phyloP scores from a whole-genome alignment of 2,888 invertebrate species.

The Matsumyia berberina region DNA sequence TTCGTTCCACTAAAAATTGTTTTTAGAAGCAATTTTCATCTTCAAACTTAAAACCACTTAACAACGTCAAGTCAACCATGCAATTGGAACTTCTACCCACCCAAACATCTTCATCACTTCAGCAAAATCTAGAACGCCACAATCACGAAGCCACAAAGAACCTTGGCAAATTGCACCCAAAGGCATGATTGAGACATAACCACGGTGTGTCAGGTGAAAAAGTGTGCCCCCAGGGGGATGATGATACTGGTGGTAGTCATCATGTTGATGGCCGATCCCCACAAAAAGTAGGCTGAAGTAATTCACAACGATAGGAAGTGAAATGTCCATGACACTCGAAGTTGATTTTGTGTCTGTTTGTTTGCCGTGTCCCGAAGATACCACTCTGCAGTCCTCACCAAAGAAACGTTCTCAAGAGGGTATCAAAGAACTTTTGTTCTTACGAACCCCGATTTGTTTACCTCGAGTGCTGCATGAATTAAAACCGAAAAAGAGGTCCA shows the following conservation, averaged over 20 bases:
- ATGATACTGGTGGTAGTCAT: slow-evolving; percentile 9
- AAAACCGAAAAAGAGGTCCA: neutral
- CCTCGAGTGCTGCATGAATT: slow-evolving; percentile 9
- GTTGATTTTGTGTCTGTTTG: slow-evolving; percentile 20
- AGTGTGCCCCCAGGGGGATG: slow-evolving; percentile 32
- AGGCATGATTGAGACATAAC: slow-evolving; percentile 48
- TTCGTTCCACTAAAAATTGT: neutral
- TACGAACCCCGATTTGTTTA: slow-evolving; percentile 5
- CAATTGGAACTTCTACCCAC: slow-evolving; percentile 23
- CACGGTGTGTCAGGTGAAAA: slow-evolving; percentile 43
- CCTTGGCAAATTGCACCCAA: slow-evolving; percentile 61
- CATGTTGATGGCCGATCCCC: slow-evolving; percentile 8
- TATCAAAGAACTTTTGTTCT: slow-evolving; percentile 23
- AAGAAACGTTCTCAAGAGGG: slow-evolving; percentile 11
- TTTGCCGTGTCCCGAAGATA: slow-evolving; percentile 17
- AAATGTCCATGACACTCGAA: slow-evolving; percentile 47
- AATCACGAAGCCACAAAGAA: slow-evolving; percentile 45
- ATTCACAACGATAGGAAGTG: slow-evolving; percentile 53
- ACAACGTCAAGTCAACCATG: slow-evolving; percentile 17
- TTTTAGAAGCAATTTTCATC: neutral
- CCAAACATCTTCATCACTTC: slow-evolving; percentile 27
- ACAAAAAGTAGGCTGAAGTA: slow-evolving; percentile 54
- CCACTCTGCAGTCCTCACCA: neutral
- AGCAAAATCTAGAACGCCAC: slow-evolving; percentile 48
- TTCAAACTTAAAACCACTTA: slow-evolving; percentile 4